phyloP scores from a whole-genome alignment of 2,797 vertebrate species.

The Rhabdomys pumilio region DNA sequence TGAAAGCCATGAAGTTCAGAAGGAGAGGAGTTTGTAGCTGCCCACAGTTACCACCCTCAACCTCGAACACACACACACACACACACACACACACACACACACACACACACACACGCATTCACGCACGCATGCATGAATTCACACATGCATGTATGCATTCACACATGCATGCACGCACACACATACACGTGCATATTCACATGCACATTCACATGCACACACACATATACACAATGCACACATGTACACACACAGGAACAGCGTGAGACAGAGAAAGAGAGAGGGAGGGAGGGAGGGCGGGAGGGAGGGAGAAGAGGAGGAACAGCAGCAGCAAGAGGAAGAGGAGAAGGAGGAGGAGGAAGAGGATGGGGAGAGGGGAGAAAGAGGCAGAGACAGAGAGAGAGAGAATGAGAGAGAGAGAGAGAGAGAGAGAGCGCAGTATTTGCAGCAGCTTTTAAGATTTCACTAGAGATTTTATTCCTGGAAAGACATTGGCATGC shows the following conservation, averaged over 20 bases:
- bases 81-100: neutral
- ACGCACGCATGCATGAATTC: neutral
- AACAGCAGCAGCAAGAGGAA: too few species aligned
- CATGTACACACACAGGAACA: too few species aligned
- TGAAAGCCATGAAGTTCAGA: conserved; percentile 79
- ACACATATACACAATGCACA: neutral
- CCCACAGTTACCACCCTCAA: neutral
- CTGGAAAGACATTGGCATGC: neutral
- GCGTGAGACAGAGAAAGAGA: too few species aligned
- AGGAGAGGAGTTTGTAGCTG: neutral
- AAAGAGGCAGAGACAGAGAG: too few species aligned
- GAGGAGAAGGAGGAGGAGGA: too few species aligned
- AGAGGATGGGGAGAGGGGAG: too few species aligned
- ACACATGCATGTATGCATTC: neutral
- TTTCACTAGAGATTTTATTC: conserved; percentile 44
- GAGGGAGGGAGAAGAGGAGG: too few species aligned
- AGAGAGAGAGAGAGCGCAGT: neutral
- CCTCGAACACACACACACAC: neutral
- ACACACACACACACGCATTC: neutral
- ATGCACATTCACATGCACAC: too few species aligned
- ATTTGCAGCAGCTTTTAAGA: conserved; percentile 54
- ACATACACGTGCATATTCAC: neutral
- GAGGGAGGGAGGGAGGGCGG: too few species aligned
- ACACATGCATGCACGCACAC: too few species aligned
- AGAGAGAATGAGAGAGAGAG: neutral